Evolutionary conservation across 2,113 vertebrate genomes (phyloP), one percentile per base, ranked within the genome.

Genomic region (Strigops habroptila): DNA sequence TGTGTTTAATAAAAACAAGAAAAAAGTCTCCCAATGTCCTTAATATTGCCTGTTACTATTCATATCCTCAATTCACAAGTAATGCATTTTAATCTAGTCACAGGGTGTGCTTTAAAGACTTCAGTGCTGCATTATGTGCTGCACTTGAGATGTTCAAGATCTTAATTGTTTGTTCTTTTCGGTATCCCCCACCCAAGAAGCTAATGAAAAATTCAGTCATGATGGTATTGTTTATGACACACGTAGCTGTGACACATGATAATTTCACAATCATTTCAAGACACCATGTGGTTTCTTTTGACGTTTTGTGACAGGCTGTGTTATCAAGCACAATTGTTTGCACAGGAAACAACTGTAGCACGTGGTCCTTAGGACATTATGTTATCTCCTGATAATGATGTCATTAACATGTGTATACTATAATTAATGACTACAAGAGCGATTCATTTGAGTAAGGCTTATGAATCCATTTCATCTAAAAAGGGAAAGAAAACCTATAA

Each of bases 371-470:
- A 81, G 92, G 83, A 97, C 92, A 97, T 95, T 88, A 93, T 95
- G 91, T 95, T 94, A 97, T 97, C 95, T 96, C 67, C 90, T 90
- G 92, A 95, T 96, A 97, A 96, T 94, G 95, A 96, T 94, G 96
- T 95, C 93, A 96, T 96, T 97, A 97, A 96, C 93, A 97, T 92
- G 95, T 90, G 90, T 96, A 97, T 95, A 90, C 96, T 97, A 81
- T 96, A 96, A 97, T 97, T 97, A 97, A 96, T 96, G 94, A 97
- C 82, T 93, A 27, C 79, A 80, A 92, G 76, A 95, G 84, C 12
- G 53, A 96, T 94, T 96, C 88, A 93, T 96, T 94, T 93, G 92
- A 91, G 70, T 74, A 91, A 89, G 83, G 92, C 95, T 91, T 85
- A 90, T 93, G 93, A 95, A 97, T 96, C 82, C 82, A 95, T 97